Conservation (phyloP, 2,797 vertebrate species). For the Hyperoplus lanceolatus region DNA sequence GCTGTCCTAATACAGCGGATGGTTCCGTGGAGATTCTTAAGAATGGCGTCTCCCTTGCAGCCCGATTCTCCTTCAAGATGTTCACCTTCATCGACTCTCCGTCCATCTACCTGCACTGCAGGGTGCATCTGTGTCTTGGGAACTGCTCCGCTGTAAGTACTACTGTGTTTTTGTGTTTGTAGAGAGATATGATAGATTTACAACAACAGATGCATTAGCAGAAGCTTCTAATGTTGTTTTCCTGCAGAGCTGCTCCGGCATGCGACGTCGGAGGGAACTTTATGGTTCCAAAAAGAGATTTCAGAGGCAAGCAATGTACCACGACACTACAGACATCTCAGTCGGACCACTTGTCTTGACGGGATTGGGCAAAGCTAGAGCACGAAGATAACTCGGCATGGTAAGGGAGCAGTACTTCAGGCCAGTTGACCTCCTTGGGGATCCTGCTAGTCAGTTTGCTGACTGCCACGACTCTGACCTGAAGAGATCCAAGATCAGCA, state of each 20-base stretch:
- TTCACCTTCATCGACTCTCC: conserved; percentile 64
- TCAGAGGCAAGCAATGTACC: conserved; percentile 1
- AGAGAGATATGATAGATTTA: not conserved
- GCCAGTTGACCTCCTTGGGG: conserved; percentile 17
- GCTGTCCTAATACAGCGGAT: conserved; percentile 76
- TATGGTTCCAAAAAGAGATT: conserved; percentile 22
- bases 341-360: conserved; percentile 56
- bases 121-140: conserved; percentile 68
- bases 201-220: not conserved
- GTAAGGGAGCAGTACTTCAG: not conserved
- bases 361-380: no score
- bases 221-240: not conserved
- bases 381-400: not conserved
- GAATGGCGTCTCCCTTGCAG: conserved; percentile 66
- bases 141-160: conserved; percentile 66
- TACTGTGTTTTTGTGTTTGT: not conserved
- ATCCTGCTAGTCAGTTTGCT: conserved; percentile 41
- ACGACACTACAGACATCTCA: conserved; percentile 57
- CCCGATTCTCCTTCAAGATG: conserved; percentile 74
- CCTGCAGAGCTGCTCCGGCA: conserved; percentile 67
- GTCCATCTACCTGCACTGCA: conserved; percentile 72
- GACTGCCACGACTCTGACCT: conserved; percentile 26
- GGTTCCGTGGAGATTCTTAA: conserved; percentile 60
- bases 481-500: not conserved
- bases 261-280: no score